phyloP scores from a whole-genome alignment of 2,113 vertebrate species.

The Trogon surrucura region DNA sequence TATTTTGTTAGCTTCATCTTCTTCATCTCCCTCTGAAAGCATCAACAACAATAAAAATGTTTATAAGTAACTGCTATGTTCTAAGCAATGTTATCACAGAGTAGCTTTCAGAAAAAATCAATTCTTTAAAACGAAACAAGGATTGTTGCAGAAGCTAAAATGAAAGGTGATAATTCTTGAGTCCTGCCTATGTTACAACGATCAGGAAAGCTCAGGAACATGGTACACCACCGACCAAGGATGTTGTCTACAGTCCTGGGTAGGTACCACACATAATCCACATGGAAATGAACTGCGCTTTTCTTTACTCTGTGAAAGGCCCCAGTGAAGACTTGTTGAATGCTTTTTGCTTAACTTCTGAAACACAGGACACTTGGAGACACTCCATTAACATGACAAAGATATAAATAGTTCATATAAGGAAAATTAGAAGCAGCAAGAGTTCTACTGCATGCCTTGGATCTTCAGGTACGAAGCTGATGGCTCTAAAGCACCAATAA shows the following conservation, averaged over 20 bases:
- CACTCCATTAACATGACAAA: background rate
- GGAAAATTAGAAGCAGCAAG: background rate
- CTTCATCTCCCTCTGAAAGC: slow-evolving; percentile 94
- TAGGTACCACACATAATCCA: background rate
- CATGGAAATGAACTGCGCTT: background rate
- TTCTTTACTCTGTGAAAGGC: background rate
- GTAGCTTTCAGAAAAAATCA: background rate
- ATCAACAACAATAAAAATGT: background rate
- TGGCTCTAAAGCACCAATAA: background rate
- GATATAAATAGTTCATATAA: background rate
- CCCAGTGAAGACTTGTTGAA: background rate
- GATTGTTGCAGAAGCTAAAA: background rate
- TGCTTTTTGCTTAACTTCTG: background rate
- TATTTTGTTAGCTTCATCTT: slow-evolving; percentile 99
- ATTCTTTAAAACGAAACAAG: background rate
- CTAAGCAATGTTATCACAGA: background rate
- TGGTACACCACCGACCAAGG: background rate
- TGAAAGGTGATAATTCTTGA: background rate
- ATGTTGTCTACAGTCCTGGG: background rate
- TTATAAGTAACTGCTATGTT: background rate
- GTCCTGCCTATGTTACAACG: background rate
- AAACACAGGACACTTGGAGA: background rate
- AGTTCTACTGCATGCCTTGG: background rate
- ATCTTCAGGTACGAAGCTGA: background rate
- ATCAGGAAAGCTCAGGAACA: background rate